Percentiles rank a stretch among this genome's conserved stretches.
Conservation (phyloP, 1,140 invertebrate genomes). For the Diprion similis region DNA sequence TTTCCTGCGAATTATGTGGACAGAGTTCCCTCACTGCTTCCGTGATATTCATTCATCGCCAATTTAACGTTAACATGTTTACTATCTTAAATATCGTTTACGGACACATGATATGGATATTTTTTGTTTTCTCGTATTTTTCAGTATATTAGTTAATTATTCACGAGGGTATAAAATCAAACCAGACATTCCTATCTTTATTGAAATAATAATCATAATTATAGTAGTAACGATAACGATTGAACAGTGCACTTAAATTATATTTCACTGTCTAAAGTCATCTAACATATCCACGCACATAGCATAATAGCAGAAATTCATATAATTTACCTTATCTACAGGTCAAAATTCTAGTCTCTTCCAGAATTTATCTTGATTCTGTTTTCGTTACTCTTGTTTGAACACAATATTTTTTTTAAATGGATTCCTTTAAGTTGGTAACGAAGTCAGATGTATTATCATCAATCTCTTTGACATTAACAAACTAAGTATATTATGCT, state of each 20-base stretch:
- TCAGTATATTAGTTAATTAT: neutral
- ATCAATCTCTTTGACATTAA: no score
- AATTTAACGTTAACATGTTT: neutral
- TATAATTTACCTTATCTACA: no score
- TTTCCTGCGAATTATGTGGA: conserved; percentile 85
- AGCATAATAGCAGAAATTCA: no score
- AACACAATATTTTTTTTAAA: conserved; percentile 6
- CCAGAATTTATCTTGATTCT: neutral
- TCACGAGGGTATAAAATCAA: conserved; percentile 4
- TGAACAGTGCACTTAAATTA: neutral
- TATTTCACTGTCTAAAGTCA: neutral
- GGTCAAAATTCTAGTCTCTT: neutral
- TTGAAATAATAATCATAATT: neutral
- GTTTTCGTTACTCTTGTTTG: conserved; percentile 5
- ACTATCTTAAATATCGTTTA: no score
- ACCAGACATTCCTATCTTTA: neutral
- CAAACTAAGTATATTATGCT: no score
- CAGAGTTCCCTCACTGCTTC: conserved; percentile 55
- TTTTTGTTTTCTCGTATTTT: neutral
- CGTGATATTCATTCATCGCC: neutral
- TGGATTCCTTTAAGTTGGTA: neutral
- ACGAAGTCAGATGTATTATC: no score
- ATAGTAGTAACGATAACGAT: neutral
- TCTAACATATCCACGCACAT: neutral
- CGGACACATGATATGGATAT: neutral